phyloP scores from a whole-genome alignment of 2,113 vertebrate species.

The Ailurus styani region DNA sequence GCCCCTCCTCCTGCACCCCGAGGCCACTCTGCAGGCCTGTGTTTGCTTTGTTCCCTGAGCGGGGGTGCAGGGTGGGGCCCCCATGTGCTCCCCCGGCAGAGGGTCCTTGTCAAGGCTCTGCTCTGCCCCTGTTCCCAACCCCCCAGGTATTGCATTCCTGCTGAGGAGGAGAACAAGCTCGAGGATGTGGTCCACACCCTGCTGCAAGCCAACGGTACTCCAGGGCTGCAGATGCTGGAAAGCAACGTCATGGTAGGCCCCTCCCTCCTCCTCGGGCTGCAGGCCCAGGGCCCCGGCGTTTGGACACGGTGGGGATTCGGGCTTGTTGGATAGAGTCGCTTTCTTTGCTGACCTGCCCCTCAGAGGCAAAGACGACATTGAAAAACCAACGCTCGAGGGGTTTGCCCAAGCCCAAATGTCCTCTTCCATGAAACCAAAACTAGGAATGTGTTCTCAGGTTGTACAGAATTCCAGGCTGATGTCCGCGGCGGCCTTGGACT shows the following conservation, averaged over 20 bases:
- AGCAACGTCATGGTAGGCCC: conserved; percentile 95
- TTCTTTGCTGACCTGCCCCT: not conserved
- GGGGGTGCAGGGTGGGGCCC: accelerated
- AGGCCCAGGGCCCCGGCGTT: no score
- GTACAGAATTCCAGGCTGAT: accelerated
- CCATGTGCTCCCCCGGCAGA: accelerated
- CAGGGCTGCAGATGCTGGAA: conserved; percentile 99
- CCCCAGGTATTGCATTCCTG: conserved; percentile 98
- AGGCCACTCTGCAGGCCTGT: not conserved
- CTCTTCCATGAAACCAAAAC: not conserved
- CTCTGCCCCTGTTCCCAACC: not conserved
- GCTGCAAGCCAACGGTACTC: conserved; percentile 98
- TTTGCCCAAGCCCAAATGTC: accelerated
- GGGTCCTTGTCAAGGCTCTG: not conserved
- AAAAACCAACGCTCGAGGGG: accelerated
- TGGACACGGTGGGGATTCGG: accelerated
- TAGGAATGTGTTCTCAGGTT: accelerated
- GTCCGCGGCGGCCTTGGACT: accelerated
- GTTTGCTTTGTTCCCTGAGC: not conserved
- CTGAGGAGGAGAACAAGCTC: conserved; percentile 98
- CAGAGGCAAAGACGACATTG: not conserved
- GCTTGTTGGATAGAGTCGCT: not conserved
- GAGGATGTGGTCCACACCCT: conserved; percentile 98
- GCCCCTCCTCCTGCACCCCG: not conserved
- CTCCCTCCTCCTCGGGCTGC: no score